Conservation (phyloP, 2,888 invertebrate genomes). For the Spodoptera exigua region DNA sequence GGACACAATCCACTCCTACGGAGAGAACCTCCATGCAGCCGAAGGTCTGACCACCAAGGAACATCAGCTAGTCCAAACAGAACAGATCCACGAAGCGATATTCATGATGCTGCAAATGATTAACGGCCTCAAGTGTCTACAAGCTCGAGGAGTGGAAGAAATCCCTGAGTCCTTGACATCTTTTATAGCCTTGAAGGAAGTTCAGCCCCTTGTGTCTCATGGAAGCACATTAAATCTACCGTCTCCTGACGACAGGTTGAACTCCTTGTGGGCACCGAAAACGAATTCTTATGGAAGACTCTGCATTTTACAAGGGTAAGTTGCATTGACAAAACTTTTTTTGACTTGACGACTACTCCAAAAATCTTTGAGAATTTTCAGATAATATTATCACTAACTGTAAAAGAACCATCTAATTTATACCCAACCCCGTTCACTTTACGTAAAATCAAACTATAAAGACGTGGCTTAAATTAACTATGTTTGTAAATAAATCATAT, state of each 20-base stretch:
- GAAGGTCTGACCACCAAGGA: constrained; percentile 83
- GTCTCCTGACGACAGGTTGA: constrained; percentile 80
- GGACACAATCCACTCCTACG: constrained; percentile 93
- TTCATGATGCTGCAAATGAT: constrained; percentile 95
- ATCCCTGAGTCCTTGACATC: constrained; percentile 92
- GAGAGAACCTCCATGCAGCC: constrained; percentile 89
- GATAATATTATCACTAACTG: no score
- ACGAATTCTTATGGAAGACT: constrained; percentile 90
- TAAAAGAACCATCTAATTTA: no score
- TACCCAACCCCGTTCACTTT: no score
- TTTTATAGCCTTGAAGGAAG: constrained; percentile 92
- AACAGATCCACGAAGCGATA: constrained; percentile 91
- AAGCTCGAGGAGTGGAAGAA: constrained; percentile 95
- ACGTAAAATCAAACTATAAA: no score
- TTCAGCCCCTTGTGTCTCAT: constrained; percentile 64
- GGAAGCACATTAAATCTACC: constrained; percentile 71
- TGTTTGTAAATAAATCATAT: not conserved
- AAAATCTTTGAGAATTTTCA: no score
- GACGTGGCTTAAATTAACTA: no score
- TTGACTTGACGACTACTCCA: no score
- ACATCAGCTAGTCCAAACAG: constrained; percentile 83
- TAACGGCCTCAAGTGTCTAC: constrained; percentile 94
- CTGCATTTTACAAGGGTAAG: constrained; percentile 93
- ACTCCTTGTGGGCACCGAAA: constrained; percentile 84
- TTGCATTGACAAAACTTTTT: constrained; percentile 18